Evolutionary conservation across 92 coral and sea anemone genomes (phyloP), one percentile per base, ranked within the genome.

Genomic region (Palythoa caribaeorum): DNA sequence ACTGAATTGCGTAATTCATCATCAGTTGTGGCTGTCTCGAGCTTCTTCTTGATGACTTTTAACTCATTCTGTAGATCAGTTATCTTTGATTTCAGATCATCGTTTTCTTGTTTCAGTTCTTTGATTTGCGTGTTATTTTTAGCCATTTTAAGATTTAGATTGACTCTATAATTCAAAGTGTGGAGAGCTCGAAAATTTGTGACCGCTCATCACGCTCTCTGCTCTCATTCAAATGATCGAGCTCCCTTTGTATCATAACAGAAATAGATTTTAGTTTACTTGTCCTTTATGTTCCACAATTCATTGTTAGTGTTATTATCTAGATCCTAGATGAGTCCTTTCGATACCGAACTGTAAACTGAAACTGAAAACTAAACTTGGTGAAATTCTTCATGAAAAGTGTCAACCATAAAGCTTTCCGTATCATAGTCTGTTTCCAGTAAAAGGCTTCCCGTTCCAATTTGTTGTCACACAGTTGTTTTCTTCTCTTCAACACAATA

Each of bases 181-280:
- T n/a, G n/a, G n/a, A n/a, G n/a, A n/a, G n/a, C n/a, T n/a, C n/a
- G n/a, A n/a, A n/a, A n/a, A n/a, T n/a, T n/a, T n/a, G n/a, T n/a
- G n/a, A n/a, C n/a, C n/a, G n/a, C n/a, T n/a, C n/a, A n/a, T n/a
- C n/a, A n/a, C n/a, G n/a, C n/a, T n/a, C n/a, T n/a, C n/a, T n/a
- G n/a, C n/a, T n/a, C n/a, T n/a, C n/a, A n/a, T n/a, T n/a, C 78
- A 73, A 73, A 73, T 73, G 78, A 73, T 73, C 78, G 39, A 73
- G 78, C 35, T 73, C 21, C 55, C 78, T 73, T 73, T 39, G 78
- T 39, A 73, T 44, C 78, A 44, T 73, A 44, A 73, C 53, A 73
- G 78, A 73, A 73, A 73, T 71, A 73, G 1, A 73, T 73, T 73
- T 73, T 73, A 73, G 78, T 73, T 73, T 13, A 21, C 78, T 73